A percentile compares a stretch with the other conserved stretches of the same genome.
Evolutionary conservation across 2,888 invertebrate genomes (phyloP).

Genomic region (Polylopha cassiicola): DNA sequence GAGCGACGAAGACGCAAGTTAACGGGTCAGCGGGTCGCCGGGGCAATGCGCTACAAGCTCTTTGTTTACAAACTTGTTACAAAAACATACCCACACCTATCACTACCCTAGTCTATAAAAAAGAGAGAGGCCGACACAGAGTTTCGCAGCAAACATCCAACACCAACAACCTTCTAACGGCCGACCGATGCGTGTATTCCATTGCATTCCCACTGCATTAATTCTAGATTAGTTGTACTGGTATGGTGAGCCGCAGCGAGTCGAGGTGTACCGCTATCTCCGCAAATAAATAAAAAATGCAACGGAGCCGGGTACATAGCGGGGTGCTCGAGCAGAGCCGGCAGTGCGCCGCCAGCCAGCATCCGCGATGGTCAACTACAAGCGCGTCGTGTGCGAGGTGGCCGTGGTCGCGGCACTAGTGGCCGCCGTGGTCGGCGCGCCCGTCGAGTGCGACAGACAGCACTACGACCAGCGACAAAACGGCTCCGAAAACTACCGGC

Average conservation of each 20-base stretch:
- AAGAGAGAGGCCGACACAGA: too few species aligned
- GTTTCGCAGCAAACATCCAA: too few species aligned
- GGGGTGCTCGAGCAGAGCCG: constrained; percentile 46
- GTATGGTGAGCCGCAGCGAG: constrained; percentile 31
- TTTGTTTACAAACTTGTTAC: constrained; percentile 19
- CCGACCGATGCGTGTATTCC: constrained; percentile 9
- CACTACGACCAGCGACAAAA: constrained; percentile 87
- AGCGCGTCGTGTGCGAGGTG: constrained; percentile 60
- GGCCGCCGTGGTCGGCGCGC: constrained; percentile 37
- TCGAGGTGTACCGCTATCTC: constrained; percentile 70
- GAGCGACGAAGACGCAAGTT: constrained; percentile 16
- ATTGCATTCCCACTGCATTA: constrained; percentile 49
- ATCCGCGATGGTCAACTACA: constrained; percentile 71
- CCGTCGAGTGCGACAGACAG: constrained; percentile 44
- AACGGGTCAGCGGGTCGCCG: constrained; percentile 22
- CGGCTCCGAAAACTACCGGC: constrained; percentile 84
- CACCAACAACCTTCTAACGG: background rate
- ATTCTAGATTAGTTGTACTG: constrained; percentile 28
- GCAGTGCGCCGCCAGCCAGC: constrained; percentile 54
- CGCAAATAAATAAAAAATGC: constrained; percentile 75
- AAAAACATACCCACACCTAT: constrained; percentile 8
- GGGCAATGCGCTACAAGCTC: constrained; percentile 15
- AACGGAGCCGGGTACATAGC: constrained; percentile 63
- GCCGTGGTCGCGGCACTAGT: constrained; percentile 40
- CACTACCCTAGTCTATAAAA: too few species aligned